phyloP scores from a whole-genome alignment of 2,113 vertebrate species.

The Antigone vipio region DNA sequence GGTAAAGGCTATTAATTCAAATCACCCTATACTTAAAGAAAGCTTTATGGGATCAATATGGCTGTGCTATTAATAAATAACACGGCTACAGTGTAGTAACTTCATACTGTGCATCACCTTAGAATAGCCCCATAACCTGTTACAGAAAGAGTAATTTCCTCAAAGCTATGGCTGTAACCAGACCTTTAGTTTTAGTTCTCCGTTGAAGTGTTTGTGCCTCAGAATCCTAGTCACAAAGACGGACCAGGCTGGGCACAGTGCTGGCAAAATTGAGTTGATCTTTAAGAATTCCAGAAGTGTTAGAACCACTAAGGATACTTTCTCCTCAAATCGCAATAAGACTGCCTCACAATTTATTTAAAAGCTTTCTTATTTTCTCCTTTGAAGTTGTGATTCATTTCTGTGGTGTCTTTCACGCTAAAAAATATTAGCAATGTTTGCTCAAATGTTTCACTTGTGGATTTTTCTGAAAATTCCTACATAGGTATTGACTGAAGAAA shows the following conservation, averaged over 20 bases:
- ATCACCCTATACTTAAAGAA: constrained; percentile 24
- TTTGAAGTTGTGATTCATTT: background rate
- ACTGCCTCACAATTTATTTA: background rate
- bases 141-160: background rate
- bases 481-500: background rate
- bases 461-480: background rate
- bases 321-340: background rate
- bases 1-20: constrained; percentile 48
- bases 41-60: constrained; percentile 53
- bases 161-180: background rate
- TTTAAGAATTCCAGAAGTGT: background rate
- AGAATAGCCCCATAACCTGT: background rate
- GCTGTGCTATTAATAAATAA: constrained; percentile 27
- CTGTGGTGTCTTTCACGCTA: background rate
- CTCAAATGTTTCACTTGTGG: background rate
- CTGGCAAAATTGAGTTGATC: background rate
- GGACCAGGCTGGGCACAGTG: background rate
- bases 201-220: background rate
- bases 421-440: background rate
- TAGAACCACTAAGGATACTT: background rate
- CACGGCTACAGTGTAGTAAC: background rate
- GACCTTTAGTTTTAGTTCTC: background rate
- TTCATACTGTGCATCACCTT: background rate
- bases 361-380: background rate
- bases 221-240: background rate